phyloP scores from a whole-genome alignment of 2,113 vertebrate species.

The Uropsilus gracilis region DNA sequence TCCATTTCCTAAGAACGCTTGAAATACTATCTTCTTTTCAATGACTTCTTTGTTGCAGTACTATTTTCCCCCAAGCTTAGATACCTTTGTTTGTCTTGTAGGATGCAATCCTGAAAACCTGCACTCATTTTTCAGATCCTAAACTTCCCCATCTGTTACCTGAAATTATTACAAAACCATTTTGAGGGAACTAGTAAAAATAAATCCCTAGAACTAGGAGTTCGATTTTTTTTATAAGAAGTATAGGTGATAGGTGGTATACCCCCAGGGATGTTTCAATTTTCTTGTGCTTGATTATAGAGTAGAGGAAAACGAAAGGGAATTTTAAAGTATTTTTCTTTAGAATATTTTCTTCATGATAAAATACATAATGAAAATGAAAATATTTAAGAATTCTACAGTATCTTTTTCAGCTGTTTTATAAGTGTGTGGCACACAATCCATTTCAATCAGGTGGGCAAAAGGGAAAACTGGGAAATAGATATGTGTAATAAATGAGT shows the following conservation, averaged over 20 bases:
- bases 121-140: background rate
- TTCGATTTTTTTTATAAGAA: background rate
- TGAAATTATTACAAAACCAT: constrained; percentile 34
- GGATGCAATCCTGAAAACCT: background rate
- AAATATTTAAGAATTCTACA: constrained; percentile 10
- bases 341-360: constrained; percentile 23
- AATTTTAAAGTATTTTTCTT: constrained; percentile 54
- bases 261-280: background rate
- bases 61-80: background rate
- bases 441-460: constrained; percentile 21
- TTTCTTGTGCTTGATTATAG: constrained; percentile 19
- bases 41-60: constrained; percentile 1
- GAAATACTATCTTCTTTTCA: background rate
- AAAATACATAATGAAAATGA: background rate
- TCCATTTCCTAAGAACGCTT: background rate
- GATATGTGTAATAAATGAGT: constrained; percentile 26
- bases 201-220: constrained; percentile 5
- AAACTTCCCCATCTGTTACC: background rate
- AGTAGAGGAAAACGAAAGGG: background rate
- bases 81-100: background rate
- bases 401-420: constrained; percentile 14
- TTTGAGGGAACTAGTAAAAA: constrained; percentile 40
- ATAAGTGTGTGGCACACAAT: background rate
- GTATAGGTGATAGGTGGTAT: background rate
- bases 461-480: constrained; percentile 8